A percentile compares a stretch with the other conserved stretches of the same genome.
These are phyloP conservation scores for Pocota personata DNA, from an alignment of 2,888 invertebrate genomes.

Conservation along the genomic window DNA sequence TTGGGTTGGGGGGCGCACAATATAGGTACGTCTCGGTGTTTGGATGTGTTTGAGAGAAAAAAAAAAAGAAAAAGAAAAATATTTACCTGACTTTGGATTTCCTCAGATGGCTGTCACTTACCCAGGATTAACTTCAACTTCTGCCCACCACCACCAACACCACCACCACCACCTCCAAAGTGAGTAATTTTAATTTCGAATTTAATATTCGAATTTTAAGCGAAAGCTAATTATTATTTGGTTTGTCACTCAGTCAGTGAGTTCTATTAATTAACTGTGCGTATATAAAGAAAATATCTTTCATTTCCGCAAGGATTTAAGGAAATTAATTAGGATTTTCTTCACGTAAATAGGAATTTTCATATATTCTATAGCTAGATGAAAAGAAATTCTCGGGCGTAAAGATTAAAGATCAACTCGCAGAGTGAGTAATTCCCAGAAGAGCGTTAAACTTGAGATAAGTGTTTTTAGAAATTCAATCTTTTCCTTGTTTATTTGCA, in stretches of 20 bases:
- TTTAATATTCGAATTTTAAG: constrained; percentile 43
- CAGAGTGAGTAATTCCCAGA: neutral
- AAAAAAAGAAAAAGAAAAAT: constrained; percentile 31
- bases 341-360: neutral
- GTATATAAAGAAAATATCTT: constrained; percentile 10
- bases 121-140: neutral
- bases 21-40: neutral
- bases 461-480: neutral
- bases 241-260: constrained; percentile 43
- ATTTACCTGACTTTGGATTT: constrained; percentile 41
- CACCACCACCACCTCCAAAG: neutral
- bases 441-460: neutral
- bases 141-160: neutral
- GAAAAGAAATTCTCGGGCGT: neutral
- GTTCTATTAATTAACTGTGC: constrained; percentile 53
- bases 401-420: neutral
- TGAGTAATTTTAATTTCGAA: constrained; percentile 57
- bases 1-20: neutral
- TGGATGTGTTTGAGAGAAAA: neutral
- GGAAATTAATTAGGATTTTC: constrained; percentile 35
- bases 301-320: neutral
- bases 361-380: neutral
- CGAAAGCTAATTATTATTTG: constrained; percentile 55
- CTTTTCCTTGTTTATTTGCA: neutral
- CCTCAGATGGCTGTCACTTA: constrained; percentile 4